phyloP scores from a whole-genome alignment of 2,113 vertebrate genomes.

The Percina caprodes region DNA sequence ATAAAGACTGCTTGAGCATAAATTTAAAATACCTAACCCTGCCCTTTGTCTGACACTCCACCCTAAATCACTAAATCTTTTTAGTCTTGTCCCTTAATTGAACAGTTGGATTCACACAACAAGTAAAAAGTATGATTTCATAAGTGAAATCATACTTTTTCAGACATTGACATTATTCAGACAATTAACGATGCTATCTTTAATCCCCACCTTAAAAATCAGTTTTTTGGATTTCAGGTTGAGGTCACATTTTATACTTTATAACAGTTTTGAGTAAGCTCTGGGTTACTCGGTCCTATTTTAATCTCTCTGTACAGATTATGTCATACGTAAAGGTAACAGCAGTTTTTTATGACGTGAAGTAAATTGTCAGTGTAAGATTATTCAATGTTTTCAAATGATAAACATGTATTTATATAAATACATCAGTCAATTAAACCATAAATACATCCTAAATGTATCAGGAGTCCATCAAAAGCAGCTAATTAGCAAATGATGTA shows the following conservation, averaged over 20 bases:
- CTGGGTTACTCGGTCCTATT: neutral
- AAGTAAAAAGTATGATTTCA: too few species aligned
- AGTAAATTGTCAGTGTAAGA: neutral
- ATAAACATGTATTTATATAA: neutral
- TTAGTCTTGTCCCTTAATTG: too few species aligned
- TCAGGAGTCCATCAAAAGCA: neutral
- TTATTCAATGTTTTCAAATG: conserved; percentile 9
- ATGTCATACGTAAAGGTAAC: too few species aligned
- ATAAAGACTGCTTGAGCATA: neutral
- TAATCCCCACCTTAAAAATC: neutral
- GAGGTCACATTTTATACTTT: neutral
- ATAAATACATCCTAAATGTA: neutral
- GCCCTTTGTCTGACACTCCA: too few species aligned
- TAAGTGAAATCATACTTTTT: neutral
- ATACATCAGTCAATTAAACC: neutral
- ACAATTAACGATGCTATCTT: too few species aligned
- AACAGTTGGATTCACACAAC: neutral
- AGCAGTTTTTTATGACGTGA: too few species aligned
- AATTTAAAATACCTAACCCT: too few species aligned
- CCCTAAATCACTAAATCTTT: too few species aligned
- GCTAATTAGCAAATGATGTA: conserved; percentile 1
- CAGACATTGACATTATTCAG: too few species aligned
- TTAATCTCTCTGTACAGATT: neutral
- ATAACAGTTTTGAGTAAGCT: neutral
- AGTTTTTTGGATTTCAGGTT: neutral